A percentile compares a stretch with the other conserved stretches of the same genome.
Conservation (phyloP, 2,888 invertebrate genomes). For the Pachliopta kotzebuea region DNA sequence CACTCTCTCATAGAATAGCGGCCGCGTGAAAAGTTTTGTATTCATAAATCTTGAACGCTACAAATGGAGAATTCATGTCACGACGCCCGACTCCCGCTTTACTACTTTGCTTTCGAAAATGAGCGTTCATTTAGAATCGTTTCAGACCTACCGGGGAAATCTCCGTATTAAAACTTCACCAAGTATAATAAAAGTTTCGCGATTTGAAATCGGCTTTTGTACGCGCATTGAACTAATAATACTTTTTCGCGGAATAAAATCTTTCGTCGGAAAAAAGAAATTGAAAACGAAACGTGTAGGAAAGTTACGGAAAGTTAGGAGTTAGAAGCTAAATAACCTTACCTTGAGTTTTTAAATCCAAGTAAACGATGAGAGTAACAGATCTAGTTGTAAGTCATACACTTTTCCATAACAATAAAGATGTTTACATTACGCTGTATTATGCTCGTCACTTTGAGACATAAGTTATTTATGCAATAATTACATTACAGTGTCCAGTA, state of each 20-base stretch:
- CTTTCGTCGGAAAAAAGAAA: too few species aligned
- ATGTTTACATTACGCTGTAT: too few species aligned
- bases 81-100: conserved; percentile 24
- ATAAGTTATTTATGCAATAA: too few species aligned
- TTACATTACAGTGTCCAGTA: too few species aligned
- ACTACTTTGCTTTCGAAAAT: conserved; percentile 25
- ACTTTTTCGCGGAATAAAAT: neutral
- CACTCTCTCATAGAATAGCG: conserved; percentile 2
- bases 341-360: too few species aligned
- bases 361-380: too few species aligned
- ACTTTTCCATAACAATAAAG: too few species aligned
- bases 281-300: too few species aligned
- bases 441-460: too few species aligned
- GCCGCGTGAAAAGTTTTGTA: conserved; percentile 21
- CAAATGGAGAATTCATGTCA: conserved; percentile 35
- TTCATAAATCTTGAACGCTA: conserved; percentile 28
- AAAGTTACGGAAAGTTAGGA: too few species aligned
- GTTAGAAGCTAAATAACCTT: too few species aligned
- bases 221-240: neutral
- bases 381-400: too few species aligned
- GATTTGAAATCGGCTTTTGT: conserved; percentile 13
- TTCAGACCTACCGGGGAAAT: conserved; percentile 4
- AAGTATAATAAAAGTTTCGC: conserved; percentile 14
- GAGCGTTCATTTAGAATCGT: conserved; percentile 23
- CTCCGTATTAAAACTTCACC: conserved; percentile 5